These are phyloP conservation scores for Genyomyrus donnyi DNA, from an alignment of 2,113 vertebrate genomes.

Conservation along the genomic window DNA sequence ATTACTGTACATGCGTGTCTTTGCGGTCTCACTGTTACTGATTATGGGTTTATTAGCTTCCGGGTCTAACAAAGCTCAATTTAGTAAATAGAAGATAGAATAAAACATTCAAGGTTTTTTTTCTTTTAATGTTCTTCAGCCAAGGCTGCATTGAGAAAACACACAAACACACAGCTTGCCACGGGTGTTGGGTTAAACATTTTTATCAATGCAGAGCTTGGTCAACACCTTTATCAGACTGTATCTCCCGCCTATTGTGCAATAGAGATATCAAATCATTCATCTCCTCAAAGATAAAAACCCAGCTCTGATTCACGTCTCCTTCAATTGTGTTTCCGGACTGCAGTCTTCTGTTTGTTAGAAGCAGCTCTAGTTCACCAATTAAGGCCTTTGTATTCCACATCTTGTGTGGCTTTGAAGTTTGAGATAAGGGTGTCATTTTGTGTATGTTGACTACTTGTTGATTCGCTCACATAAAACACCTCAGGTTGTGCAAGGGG, in stretches of 20 bases:
- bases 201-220: slow-evolving; percentile 36
- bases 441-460: slow-evolving; percentile 17
- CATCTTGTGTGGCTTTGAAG: slow-evolving; percentile 30
- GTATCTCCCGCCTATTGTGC: slow-evolving; percentile 48
- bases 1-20: slow-evolving; percentile 34
- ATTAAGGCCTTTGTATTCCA: slow-evolving; percentile 32
- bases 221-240: slow-evolving; percentile 53
- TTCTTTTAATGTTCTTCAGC: slow-evolving; percentile 8
- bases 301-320: slow-evolving; percentile 39
- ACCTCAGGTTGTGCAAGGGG: too few species aligned
- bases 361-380: slow-evolving; percentile 19
- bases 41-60: slow-evolving; percentile 45
- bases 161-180: slow-evolving; percentile 35
- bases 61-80: slow-evolving; percentile 40
- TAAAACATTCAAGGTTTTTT: slow-evolving; percentile 13
- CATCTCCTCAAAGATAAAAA: slow-evolving; percentile 46
- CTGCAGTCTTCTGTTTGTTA: slow-evolving; percentile 34
- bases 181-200: slow-evolving; percentile 29
- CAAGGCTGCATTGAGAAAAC: slow-evolving; percentile 29
- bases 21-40: slow-evolving; percentile 30
- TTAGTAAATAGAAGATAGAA: slow-evolving; percentile 28
- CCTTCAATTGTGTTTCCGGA: slow-evolving; percentile 36
- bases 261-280: slow-evolving; percentile 45
- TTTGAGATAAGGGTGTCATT: slow-evolving; percentile 37
- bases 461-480: not conserved